Conservation (phyloP, 2,888 invertebrate genomes). For the Nomada fabriciana region DNA sequence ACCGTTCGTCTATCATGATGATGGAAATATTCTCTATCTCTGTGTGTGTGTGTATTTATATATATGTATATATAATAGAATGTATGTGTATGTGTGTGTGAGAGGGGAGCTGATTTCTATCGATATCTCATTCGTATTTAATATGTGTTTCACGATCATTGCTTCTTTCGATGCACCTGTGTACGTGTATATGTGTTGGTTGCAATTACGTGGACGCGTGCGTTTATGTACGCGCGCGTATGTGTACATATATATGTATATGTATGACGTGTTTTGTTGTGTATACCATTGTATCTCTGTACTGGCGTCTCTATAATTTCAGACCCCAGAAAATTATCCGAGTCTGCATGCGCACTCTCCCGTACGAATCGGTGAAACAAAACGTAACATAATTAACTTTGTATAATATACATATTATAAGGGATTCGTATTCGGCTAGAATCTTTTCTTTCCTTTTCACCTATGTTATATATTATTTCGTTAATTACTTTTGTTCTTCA, state of each 20-base stretch:
- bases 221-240: slow-evolving; percentile 7
- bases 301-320: slow-evolving; percentile 53
- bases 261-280: slow-evolving; percentile 2
- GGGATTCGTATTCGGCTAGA: slow-evolving; percentile 80
- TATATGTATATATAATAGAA: background rate
- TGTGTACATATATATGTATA: slow-evolving; percentile 18
- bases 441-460: slow-evolving; percentile 56
- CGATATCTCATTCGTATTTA: background rate
- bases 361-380: slow-evolving; percentile 67
- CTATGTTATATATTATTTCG: slow-evolving; percentile 78
- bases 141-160: background rate
- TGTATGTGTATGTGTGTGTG: background rate
- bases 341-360: slow-evolving; percentile 62
- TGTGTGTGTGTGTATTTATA: slow-evolving; percentile 30
- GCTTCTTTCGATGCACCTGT: background rate
- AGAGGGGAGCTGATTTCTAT: background rate
- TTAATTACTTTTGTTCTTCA: slow-evolving; percentile 61
- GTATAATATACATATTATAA: slow-evolving; percentile 81
- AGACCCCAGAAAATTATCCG: slow-evolving; percentile 58
- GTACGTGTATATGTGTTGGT: slow-evolving; percentile 1
- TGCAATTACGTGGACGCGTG: slow-evolving; percentile 13
- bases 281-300: slow-evolving; percentile 25
- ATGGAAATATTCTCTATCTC: slow-evolving; percentile 33
- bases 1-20: slow-evolving; percentile 62
- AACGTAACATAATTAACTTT: slow-evolving; percentile 80